Evolutionary conservation across 2,888 invertebrate species (phyloP).

Genomic region (Frankliniella fusca): DNA sequence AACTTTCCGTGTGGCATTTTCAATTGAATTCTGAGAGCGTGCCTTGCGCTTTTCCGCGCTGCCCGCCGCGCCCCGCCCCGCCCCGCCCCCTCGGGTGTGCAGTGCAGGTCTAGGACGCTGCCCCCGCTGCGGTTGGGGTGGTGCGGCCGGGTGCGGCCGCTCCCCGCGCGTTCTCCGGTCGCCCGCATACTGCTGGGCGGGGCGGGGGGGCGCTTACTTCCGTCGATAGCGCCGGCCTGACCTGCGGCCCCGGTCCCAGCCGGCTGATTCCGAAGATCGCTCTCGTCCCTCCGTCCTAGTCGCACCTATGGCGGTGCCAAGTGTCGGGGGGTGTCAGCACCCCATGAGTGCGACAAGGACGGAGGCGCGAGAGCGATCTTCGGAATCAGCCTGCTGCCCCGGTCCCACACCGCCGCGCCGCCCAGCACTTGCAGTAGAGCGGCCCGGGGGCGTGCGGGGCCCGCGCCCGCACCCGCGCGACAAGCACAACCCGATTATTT

Average conservation of each 20-base stretch:
- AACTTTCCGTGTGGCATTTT: constrained; percentile 5
- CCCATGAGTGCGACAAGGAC: no score
- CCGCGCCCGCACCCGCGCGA: not conserved
- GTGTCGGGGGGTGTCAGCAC: no score
- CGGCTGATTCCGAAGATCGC: no score
- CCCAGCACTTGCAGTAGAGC: not conserved
- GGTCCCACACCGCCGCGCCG: not conserved
- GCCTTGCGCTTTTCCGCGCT: not conserved
- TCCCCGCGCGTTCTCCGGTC: not conserved
- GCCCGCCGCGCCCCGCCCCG: not conserved
- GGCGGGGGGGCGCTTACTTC: no score
- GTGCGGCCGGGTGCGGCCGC: not conserved
- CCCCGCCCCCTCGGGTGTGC: not conserved
- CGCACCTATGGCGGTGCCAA: no score
- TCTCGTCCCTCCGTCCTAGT: not conserved
- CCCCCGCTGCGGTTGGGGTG: not conserved
- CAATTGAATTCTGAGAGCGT: constrained; percentile 22
- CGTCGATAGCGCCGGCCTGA: no score
- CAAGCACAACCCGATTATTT: constrained; percentile 22
- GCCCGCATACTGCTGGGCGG: not conserved
- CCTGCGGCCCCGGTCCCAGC: not conserved
- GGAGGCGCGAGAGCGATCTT: no score
- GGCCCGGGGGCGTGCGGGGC: not conserved
- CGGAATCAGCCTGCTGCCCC: not conserved
- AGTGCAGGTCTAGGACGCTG: not conserved